Evolutionary conservation across 2,888 invertebrate species (phyloP), one percentile per base, ranked within the genome.

Genomic region (Caenorhabditis becei): DNA sequence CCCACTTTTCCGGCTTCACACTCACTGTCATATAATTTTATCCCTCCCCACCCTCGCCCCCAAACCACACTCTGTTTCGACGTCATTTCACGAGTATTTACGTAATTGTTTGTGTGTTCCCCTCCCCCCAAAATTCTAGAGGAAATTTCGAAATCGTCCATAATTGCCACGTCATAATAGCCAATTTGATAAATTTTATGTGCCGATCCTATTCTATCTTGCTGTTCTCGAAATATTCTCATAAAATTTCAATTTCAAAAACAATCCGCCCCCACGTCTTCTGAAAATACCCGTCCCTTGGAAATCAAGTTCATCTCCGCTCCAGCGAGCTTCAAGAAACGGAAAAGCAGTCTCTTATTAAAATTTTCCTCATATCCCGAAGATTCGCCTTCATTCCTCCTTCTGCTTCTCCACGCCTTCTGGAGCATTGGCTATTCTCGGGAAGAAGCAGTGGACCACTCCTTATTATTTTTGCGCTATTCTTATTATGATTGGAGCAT

Each of bases 101-200:
- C 44, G 44, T 11, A n/a, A 11, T 35, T 35, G 35, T 35, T 5
- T n/a, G n/a, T n/a, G n/a, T n/a, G n/a, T n/a, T n/a, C 32, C 4
- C 32, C 32, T 10, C 32, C 41, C 16, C 14, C 7, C 16, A 16
- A 14, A 41, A 14, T 41, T 14, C 10, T 35, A 35, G 35, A 35
- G 35, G 5, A 35, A 5, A 35, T 35, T 35, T 35, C 10, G 5
- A 5, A 35, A 49, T 49, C 24, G 11, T 1, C 51, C 51, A 51
- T 51, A 24, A 28, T 54, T 54, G 26, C 28, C 54, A 54, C 54
- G 28, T 54, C 54, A 54, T 53, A 49, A 49, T 23, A 41, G 41
- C 14, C 41, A 41, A 41, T 10, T 41, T 41, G 41, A 41, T 41
- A 41, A 41, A 41, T 41, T 41, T 41, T 41, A 41, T 41, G 41